Evolutionary conservation across 2,113 vertebrate genomes (phyloP).

Genomic region (Atherinomorus stipes): DNA sequence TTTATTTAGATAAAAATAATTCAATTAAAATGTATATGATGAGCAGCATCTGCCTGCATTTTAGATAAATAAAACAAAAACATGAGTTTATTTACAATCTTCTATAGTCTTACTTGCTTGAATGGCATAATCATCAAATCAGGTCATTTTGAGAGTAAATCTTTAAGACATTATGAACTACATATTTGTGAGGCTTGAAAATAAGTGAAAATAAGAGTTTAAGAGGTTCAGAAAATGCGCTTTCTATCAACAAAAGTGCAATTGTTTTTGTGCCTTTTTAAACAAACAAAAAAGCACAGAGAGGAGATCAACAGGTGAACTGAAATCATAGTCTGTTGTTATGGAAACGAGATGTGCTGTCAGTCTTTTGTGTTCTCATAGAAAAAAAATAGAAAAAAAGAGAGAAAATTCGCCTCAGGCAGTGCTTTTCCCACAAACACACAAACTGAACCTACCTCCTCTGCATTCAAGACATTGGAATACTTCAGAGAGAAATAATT

Average conservation of each 20-base stretch:
- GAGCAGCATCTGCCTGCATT: no score
- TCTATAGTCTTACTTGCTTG: not conserved
- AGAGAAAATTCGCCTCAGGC: conserved; percentile 42
- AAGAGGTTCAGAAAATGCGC: conserved; percentile 14
- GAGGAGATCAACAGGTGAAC: conserved; percentile 56
- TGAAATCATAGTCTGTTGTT: conserved; percentile 46
- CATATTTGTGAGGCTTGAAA: conserved; percentile 4
- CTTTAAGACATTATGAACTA: not conserved
- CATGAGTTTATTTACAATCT: no score
- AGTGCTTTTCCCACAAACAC: conserved; percentile 29
- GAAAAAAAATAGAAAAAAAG: not conserved
- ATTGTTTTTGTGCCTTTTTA: conserved; percentile 18
- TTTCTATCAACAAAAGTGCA: not conserved
- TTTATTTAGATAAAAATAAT: no score
- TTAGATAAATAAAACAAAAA: no score
- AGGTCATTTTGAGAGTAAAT: not conserved
- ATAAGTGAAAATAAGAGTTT: conserved; percentile 9
- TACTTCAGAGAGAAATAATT: conserved; percentile 12
- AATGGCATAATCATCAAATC: not conserved
- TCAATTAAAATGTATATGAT: no score
- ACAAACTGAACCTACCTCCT: conserved; percentile 18
- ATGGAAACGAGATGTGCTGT: conserved; percentile 59
- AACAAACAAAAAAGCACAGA: conserved; percentile 11
- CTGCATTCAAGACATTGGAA: conserved; percentile 24
- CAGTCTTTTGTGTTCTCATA: conserved; percentile 4